Percentiles rank a stretch among this genome's conserved stretches.
phyloP scores from a whole-genome alignment of 2,888 invertebrate genomes.

The Nycteola revayana region DNA sequence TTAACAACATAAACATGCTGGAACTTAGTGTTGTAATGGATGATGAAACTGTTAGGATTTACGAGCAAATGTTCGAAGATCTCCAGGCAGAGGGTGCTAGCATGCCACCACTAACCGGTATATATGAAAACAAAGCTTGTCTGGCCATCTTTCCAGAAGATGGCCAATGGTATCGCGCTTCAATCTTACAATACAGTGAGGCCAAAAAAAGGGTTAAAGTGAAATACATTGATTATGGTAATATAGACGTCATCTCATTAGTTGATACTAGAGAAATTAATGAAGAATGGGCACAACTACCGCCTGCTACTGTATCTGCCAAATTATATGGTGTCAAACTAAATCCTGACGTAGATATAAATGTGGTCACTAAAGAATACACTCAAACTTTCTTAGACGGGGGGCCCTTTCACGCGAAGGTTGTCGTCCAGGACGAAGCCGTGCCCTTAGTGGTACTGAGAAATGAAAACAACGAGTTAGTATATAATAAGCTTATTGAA shows the following conservation, averaged over 20 bases:
- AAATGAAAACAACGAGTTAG: conserved; percentile 44
- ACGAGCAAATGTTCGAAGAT: conserved; percentile 70
- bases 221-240: conserved; percentile 89
- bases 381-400: conserved; percentile 51
- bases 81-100: conserved; percentile 67
- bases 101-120: conserved; percentile 66
- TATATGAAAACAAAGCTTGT: conserved; percentile 82
- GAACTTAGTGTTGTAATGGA: conserved; percentile 60
- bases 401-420: conserved; percentile 55
- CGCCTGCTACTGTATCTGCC: conserved; percentile 76
- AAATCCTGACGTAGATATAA: conserved; percentile 51
- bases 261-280: conserved; percentile 73
- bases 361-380: conserved; percentile 49
- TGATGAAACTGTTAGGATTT: conserved; percentile 61
- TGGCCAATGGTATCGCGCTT: conserved; percentile 87
- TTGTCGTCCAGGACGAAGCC: conserved; percentile 38
- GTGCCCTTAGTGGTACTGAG: conserved; percentile 55
- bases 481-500: conserved; percentile 54
- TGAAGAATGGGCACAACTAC: conserved; percentile 71
- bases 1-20: conserved; percentile 50
- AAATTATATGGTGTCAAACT: conserved; percentile 60
- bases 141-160: conserved; percentile 83
- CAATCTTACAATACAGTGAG: conserved; percentile 77
- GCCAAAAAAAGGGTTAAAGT: conserved; percentile 77
- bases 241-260: conserved; percentile 76